Base-by-base conservation (phyloP, 2,113 vertebrate species). In the Peucedramus taeniatus region DNA sequence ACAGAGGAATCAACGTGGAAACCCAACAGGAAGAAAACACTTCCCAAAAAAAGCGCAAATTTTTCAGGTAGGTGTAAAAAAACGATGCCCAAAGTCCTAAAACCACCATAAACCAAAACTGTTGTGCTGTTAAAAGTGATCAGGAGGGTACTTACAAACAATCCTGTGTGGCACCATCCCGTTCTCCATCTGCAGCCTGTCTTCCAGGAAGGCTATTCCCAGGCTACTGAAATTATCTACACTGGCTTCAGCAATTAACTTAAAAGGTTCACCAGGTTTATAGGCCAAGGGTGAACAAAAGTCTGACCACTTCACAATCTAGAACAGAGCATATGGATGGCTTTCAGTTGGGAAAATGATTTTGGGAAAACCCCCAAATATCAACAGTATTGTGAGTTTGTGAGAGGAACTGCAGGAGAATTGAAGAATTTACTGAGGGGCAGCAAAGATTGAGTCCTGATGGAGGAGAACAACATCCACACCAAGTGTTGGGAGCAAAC, bases 131-230 rank as follows among this genome's bases (percentile, higher is more conserved):
- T 28, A 56, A 23, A 85, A 72, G 83, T 0, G 54, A 49, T 18
- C 3, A 7, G 26, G 16, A 74, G 56, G 39, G 39, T 66, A 99
- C 99, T 97, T 96, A 99, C 99, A 99, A 71, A 99, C 96, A 53
- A 99, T 99, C 97, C 98, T 99, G 56, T 98, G 98, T 30, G 99
- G 99, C 56, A 97, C 72, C 50, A 99, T 98, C 61, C 99, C 99
- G 6, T 99, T 96, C 47, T 99, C 99, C 98, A 99, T 98, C 70
- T 97, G 98, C 31, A 99, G 98, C 35, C 99, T 98, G 78, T 99
- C 98, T 96, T 99, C 99, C 96, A 99, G 98, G 90, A 99, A 99
- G 3, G 99, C 99, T 92, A 98, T 98, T 5, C 99, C 99, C 9
- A 99, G 98, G 54, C 96, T 98, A 93, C 98, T 99, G 98, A 99